phyloP scores from a whole-genome alignment of 1,140 invertebrate species.

The Drosophila truncata region DNA sequence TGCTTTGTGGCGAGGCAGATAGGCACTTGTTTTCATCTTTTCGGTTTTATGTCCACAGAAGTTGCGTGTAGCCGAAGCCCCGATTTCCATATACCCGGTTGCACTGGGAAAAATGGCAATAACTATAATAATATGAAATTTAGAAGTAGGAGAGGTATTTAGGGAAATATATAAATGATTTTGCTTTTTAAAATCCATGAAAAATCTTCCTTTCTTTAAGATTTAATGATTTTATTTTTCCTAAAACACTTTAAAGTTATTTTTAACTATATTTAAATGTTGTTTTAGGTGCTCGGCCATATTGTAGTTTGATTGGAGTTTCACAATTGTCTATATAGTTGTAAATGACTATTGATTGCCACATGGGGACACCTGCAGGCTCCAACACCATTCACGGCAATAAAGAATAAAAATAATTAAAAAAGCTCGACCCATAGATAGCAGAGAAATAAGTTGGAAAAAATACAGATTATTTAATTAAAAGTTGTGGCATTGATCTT shows the following conservation, averaged over 20 bases:
- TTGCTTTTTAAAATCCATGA: not conserved
- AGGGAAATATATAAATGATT: not conserved
- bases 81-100: conserved; percentile 33
- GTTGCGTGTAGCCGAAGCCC: conserved; percentile 67
- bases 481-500: conserved; percentile 37
- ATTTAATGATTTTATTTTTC: not conserved
- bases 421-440: conserved; percentile 20
- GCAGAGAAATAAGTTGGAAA: conserved; percentile 9
- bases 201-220: too few species aligned
- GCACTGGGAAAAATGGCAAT: conserved; percentile 17
- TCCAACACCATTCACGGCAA: conserved; percentile 5
- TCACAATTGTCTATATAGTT: conserved; percentile 28
- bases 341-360: conserved; percentile 29
- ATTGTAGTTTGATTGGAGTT: conserved; percentile 19
- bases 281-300: conserved; percentile 5
- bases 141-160: too few species aligned
- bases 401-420: conserved; percentile 31
- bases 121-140: not conserved
- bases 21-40: conserved; percentile 26
- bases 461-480: not conserved
- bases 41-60: conserved; percentile 31
- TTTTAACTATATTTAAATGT: not conserved
- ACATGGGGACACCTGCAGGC: conserved; percentile 50
- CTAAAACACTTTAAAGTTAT: too few species aligned
- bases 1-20: conserved; percentile 53